Evolutionary conservation across 1,140 invertebrate genomes (phyloP).

Genomic region (Drosophila nebulosa): DNA sequence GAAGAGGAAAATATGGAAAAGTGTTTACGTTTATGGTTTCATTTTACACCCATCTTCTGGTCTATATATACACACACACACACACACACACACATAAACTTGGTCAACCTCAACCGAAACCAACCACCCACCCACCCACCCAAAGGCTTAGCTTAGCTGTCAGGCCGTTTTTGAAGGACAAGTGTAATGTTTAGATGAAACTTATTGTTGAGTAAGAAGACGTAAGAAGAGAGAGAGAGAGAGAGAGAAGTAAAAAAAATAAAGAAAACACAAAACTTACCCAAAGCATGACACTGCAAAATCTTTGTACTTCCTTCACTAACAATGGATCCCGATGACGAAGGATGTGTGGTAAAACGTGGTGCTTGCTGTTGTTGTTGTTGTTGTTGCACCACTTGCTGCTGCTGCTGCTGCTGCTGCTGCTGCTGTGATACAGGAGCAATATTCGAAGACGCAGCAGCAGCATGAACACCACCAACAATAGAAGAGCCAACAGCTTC

Average conservation of each 20-base stretch:
- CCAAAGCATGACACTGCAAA: constrained; percentile 92
- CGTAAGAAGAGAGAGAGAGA: too few species aligned
- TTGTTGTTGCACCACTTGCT: constrained; percentile 21
- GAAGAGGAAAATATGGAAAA: constrained; percentile 14
- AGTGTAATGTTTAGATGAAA: constrained; percentile 59
- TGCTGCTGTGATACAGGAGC: constrained; percentile 16
- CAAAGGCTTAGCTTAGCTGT: constrained; percentile 47
- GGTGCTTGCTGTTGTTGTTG: constrained; percentile 86
- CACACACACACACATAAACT: neutral
- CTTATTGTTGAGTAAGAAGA: constrained; percentile 9
- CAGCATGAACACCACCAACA: neutral
- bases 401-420: constrained; percentile 41
- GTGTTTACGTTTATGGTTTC: constrained; percentile 75
- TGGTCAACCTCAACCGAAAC: neutral
- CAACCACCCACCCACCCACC: neutral
- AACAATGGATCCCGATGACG: constrained; percentile 90
- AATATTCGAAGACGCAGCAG: too few species aligned
- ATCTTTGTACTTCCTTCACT: constrained; percentile 93
- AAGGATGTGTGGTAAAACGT: constrained; percentile 90
- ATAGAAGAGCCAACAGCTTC: neutral
- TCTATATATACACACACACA: too few species aligned
- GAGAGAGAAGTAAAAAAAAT: neutral
- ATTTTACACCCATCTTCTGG: constrained; percentile 59
- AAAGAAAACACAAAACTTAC: constrained; percentile 83
- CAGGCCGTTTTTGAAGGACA: constrained; percentile 57